Conservation (phyloP, 2,888 invertebrate species). For the Calliphora vomitoria region DNA sequence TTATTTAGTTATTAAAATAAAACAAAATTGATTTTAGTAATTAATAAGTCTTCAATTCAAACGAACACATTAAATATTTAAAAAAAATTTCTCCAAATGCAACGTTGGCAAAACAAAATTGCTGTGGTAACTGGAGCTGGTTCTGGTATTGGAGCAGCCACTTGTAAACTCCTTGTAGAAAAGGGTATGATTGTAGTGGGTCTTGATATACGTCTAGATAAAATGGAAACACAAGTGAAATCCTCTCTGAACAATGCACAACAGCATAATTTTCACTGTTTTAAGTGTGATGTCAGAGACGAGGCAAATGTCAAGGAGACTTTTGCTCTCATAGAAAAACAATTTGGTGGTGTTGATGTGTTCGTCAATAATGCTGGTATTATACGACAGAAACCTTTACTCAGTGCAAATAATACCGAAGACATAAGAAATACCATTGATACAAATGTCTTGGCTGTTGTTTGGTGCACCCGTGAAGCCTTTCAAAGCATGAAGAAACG, state of each 20-base stretch:
- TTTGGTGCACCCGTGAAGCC: conserved; percentile 85
- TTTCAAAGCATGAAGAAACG: conserved; percentile 84
- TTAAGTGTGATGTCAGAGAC: conserved; percentile 85
- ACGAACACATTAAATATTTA: not conserved
- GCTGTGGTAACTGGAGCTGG: conserved; percentile 88
- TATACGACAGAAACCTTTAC: conserved; percentile 36
- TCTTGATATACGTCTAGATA: conserved; percentile 83
- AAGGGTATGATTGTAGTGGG: conserved; percentile 86
- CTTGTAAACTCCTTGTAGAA: conserved; percentile 83
- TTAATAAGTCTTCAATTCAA: not conserved
- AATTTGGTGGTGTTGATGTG: too few species aligned
- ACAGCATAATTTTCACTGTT: conserved; percentile 79
- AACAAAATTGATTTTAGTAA: not conserved
- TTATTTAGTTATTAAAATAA: not conserved
- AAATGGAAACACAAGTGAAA: conserved; percentile 72
- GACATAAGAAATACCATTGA: conserved; percentile 82
- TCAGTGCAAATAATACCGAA: conserved; percentile 74
- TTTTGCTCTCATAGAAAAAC: conserved; percentile 85
- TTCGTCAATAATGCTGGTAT: conserved; percentile 85
- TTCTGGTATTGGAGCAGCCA: conserved; percentile 86
- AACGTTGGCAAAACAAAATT: conserved; percentile 86
- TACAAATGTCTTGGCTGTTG: conserved; percentile 84
- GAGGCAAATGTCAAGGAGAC: conserved; percentile 85
- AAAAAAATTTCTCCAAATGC: conserved; percentile 79
- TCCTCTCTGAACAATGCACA: not conserved